Evolutionary conservation across 2,797 vertebrate genomes (phyloP), one percentile per base, ranked within the genome.

Genomic region (Decapterus maruadsi): DNA sequence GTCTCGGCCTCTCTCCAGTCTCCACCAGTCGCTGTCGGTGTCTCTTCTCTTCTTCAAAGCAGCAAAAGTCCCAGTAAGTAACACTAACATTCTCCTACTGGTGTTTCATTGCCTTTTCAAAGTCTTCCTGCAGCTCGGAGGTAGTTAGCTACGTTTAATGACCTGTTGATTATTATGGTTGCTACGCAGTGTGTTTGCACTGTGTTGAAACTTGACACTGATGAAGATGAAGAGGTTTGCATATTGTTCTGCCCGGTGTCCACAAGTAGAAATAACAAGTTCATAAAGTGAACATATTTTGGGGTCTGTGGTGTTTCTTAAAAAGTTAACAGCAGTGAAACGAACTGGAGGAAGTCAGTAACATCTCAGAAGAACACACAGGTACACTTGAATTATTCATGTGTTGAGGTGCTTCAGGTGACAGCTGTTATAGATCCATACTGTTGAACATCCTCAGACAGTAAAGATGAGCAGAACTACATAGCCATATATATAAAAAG

Each of bases 31-130:
- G 17, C 45, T n/a, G 45, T 19, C 60, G 12, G 34, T 34, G 7
- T 77, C 50, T 63, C 4, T 46, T 43, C 5, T 56, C 26, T 4
- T 11, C 65, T 9, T 40, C 67, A 16, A 14, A 34, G 54, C 20
- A 78, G 58, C 61, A 9, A 0, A 46, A 46, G 12, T 54, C 26
- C 17, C 34, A 40, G 84, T 89, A 77, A 87, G 84, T 85, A 8
- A 2, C 10, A 12, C 2, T 0, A 54, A 53, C 6, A 2, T 45
- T 4, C 4, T 9, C 1, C 7, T 14, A 20, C 14, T 12, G 4
- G 1, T 40, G 26, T 10, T 36, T 4, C 3, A 0, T 3, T 1
- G 10, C 0, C 42, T 19, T 20, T 71, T 31, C 48, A 7, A 2
- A 36, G 36, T 20, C 1, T 50, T 1, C 16, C 26, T 1, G 20